phyloP scores from a whole-genome alignment of 2,113 vertebrate species.

The Hippocampus mohnikei region DNA sequence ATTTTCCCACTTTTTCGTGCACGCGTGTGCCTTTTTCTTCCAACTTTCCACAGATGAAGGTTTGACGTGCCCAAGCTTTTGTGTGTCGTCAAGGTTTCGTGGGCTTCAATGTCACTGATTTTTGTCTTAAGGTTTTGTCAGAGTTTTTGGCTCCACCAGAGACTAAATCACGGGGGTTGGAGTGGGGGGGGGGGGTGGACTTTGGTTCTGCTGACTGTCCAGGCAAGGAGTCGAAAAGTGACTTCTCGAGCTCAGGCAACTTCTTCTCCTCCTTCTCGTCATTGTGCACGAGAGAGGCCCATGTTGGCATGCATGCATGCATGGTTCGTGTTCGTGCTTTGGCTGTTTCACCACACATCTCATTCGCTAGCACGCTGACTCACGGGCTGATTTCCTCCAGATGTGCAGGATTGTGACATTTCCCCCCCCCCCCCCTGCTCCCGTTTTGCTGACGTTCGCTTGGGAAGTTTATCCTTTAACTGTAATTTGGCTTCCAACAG shows the following conservation, averaged over 20 bases:
- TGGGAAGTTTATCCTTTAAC: constrained; percentile 45
- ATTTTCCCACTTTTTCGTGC: background rate
- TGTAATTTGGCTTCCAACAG: constrained; percentile 23
- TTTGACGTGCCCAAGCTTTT: background rate
- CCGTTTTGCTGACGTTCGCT: background rate
- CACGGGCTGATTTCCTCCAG: constrained; percentile 73
- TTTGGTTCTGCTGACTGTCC: background rate
- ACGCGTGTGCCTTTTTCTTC: background rate
- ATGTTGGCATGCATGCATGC: background rate
- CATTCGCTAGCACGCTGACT: constrained; percentile 65
- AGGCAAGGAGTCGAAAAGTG: constrained; percentile 5
- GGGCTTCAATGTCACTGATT: background rate
- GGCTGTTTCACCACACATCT: constrained; percentile 62
- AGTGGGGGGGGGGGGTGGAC: background rate
- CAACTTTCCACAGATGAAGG: background rate
- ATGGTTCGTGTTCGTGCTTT: background rate
- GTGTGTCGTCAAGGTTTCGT: background rate
- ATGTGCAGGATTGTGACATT: constrained; percentile 69
- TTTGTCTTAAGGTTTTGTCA: background rate
- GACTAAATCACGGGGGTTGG: background rate
- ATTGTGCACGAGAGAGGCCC: constrained; percentile 2
- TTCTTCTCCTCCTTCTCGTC: background rate
- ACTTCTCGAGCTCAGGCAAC: background rate
- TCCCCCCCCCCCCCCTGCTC: constrained; percentile 13
- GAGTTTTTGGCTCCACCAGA: background rate